These are phyloP conservation scores for Lathronympha strigana DNA, from an alignment of 2,888 invertebrate species.

Conservation along the genomic window DNA sequence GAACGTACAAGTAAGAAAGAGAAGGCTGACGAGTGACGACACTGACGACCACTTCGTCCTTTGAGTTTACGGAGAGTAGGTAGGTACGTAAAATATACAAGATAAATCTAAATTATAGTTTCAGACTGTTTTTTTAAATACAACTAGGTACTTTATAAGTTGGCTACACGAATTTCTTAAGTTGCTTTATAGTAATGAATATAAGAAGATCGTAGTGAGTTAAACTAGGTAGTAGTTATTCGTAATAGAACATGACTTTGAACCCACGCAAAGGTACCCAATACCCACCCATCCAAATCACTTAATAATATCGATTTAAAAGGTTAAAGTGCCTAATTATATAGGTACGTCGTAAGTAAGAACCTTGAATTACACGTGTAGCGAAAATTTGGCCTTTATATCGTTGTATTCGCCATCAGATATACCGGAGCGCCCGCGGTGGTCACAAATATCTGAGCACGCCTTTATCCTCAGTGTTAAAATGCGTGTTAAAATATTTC, in stretches of 20 bases:
- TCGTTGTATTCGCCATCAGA: not conserved
- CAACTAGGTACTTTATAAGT: not conserved
- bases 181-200: constrained; percentile 4
- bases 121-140: not conserved
- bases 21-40: not conserved
- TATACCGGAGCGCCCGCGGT: too few species aligned
- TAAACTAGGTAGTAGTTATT: not conserved
- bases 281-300: too few species aligned
- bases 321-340: not conserved
- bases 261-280: too few species aligned
- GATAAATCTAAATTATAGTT: not conserved
- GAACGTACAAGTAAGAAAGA: not conserved
- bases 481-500: too few species aligned
- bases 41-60: not conserved
- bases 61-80: not conserved
- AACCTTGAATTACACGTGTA: not conserved
- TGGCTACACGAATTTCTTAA: constrained; percentile 24
- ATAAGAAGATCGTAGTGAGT: constrained; percentile 18
- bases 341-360: not conserved
- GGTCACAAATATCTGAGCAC: too few species aligned
- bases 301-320: not conserved
- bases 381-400: not conserved
- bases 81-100: not conserved
- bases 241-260: not conserved
- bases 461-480: too few species aligned